Conservation (phyloP, 2,113 vertebrate species). For the Zosterops borbonicus region DNA sequence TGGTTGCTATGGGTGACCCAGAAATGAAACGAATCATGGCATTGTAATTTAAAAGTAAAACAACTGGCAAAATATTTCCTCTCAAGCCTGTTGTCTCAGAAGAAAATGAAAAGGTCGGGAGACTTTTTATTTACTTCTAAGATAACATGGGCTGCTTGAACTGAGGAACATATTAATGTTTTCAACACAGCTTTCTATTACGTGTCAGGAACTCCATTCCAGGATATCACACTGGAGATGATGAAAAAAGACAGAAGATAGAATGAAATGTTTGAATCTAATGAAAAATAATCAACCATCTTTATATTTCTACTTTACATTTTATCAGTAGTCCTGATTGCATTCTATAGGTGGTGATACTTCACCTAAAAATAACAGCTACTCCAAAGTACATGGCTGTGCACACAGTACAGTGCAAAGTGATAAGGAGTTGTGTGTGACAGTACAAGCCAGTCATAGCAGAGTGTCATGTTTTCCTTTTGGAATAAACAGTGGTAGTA, state of each 20-base stretch:
- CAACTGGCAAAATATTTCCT: slow-evolving; percentile 74
- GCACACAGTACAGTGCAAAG: neutral
- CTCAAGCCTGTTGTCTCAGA: slow-evolving; percentile 64
- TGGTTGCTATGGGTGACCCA: slow-evolving; percentile 74
- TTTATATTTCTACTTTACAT: slow-evolving; percentile 77
- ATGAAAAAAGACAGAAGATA: slow-evolving; percentile 77
- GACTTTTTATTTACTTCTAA: slow-evolving; percentile 76
- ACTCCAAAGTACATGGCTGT: neutral
- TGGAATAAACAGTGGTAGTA: neutral
- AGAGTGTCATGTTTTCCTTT: neutral
- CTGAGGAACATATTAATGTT: slow-evolving; percentile 74
- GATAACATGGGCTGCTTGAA: slow-evolving; percentile 70
- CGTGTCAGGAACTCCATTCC: slow-evolving; percentile 70
- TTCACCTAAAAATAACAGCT: slow-evolving; percentile 70
- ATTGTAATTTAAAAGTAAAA: slow-evolving; percentile 79
- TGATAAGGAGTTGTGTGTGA: neutral
- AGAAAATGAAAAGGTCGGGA: slow-evolving; percentile 77
- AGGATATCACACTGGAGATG: slow-evolving; percentile 65
- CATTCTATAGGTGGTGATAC: slow-evolving; percentile 58
- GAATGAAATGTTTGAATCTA: slow-evolving; percentile 70
- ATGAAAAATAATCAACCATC: slow-evolving; percentile 76
- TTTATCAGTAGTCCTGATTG: slow-evolving; percentile 70
- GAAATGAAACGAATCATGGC: slow-evolving; percentile 73
- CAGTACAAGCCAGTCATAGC: neutral
- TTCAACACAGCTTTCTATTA: slow-evolving; percentile 72